Conservation (phyloP, 2,113 vertebrate species). For the Cyprinodon variegatus region DNA sequence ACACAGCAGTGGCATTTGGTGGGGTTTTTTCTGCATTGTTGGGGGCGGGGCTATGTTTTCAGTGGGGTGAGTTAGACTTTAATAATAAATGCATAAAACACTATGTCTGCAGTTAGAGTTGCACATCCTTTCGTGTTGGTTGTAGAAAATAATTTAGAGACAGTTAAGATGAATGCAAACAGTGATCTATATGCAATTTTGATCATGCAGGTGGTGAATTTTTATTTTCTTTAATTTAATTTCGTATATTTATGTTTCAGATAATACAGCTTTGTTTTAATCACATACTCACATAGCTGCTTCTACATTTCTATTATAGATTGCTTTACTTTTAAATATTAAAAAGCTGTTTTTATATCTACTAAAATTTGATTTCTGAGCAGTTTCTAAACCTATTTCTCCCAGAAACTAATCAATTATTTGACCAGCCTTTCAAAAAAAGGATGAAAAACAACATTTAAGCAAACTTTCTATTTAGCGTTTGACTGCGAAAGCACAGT, state of each 20-base stretch:
- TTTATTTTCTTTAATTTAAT: not conserved
- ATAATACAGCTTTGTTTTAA: not conserved
- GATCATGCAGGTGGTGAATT: not conserved
- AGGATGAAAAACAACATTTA: not conserved
- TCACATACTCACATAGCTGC: not conserved
- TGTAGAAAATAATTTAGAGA: not conserved
- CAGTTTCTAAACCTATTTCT: not conserved
- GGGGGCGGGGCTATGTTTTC: no score
- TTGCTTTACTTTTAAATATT: not conserved
- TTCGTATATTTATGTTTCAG: not conserved
- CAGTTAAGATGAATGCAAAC: not conserved
- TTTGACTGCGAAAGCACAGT: not conserved
- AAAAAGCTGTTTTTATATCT: not conserved
- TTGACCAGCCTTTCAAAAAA: conserved; percentile 1
- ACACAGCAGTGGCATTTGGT: no score
- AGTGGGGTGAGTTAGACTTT: not conserved
- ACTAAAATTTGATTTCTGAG: not conserved
- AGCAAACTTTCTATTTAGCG: conserved; percentile 12
- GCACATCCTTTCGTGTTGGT: not conserved
- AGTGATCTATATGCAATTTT: not conserved
- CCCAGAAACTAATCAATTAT: not conserved
- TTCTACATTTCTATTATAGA: conserved; percentile 1
- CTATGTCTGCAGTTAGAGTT: not conserved
- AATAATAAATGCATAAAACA: not conserved
- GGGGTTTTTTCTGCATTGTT: no score